Evolutionary conservation across 2,888 invertebrate species (phyloP).

Genomic region (Unio delphinus): DNA sequence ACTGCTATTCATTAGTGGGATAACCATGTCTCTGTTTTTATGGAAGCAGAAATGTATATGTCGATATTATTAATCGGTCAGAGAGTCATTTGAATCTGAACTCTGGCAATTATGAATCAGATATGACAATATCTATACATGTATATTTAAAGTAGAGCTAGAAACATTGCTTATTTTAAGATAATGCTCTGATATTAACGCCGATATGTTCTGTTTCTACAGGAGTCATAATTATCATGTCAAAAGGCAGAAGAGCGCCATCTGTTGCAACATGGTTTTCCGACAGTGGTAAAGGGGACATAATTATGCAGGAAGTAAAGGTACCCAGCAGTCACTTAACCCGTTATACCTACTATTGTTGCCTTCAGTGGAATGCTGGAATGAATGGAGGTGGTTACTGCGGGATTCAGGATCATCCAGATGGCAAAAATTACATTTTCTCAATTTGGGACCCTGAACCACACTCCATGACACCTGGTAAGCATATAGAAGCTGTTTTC

Average conservation of each 20-base stretch:
- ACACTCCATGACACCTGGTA: background rate
- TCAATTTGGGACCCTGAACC: constrained; percentile 43
- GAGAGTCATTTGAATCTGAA: too few species aligned
- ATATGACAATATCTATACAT: too few species aligned
- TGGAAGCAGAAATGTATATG: too few species aligned
- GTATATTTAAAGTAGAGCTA: too few species aligned
- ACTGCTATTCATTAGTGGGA: too few species aligned
- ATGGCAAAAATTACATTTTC: constrained; percentile 45
- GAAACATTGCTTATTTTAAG: too few species aligned
- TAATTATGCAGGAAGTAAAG: constrained; percentile 42
- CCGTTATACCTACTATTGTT: constrained; percentile 48
- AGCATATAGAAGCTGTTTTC: constrained; percentile 12
- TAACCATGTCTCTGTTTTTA: too few species aligned
- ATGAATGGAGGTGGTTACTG: constrained; percentile 51
- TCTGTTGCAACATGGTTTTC: constrained; percentile 38
- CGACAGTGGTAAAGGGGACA: constrained; percentile 38
- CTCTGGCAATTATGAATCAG: too few species aligned
- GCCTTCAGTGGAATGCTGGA: constrained; percentile 45
- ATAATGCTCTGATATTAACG: too few species aligned
- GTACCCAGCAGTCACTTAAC: constrained; percentile 40
- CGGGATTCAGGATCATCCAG: constrained; percentile 47
- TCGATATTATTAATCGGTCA: too few species aligned
- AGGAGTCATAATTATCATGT: background rate
- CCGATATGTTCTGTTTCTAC: too few species aligned
- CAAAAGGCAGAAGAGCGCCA: constrained; percentile 37